These are phyloP conservation scores for Disparrhopalites patrizii DNA, from an alignment of 2,888 invertebrate genomes.

Conservation along the genomic window DNA sequence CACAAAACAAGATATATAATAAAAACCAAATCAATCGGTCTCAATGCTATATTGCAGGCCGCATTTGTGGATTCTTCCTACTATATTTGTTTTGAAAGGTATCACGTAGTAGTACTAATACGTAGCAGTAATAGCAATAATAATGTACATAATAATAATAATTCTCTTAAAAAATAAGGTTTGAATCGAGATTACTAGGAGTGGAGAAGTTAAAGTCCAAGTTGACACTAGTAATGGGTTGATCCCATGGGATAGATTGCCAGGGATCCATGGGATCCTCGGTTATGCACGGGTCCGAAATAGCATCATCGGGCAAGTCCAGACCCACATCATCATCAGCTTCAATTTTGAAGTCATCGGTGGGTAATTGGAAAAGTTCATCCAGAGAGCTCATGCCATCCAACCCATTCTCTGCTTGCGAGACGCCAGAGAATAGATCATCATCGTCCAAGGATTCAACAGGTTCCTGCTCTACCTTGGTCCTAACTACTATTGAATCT, in stretches of 20 bases:
- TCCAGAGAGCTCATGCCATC: slow-evolving; percentile 25
- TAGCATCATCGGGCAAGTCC: slow-evolving; percentile 32
- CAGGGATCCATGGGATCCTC: slow-evolving; percentile 47
- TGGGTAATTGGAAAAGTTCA: slow-evolving; percentile 22
- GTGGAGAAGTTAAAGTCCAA: slow-evolving; percentile 46
- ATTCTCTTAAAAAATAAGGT: background rate
- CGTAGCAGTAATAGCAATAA: too few relatives aligned
- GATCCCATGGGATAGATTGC: slow-evolving; percentile 41
- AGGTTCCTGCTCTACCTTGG: slow-evolving; percentile 13
- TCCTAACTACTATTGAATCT: background rate
- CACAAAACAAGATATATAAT: too few relatives aligned
- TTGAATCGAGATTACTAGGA: slow-evolving; percentile 27
- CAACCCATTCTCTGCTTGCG: slow-evolving; percentile 17
- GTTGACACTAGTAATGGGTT: slow-evolving; percentile 38
- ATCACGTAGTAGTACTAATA: too few relatives aligned
- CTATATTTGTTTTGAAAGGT: background rate
- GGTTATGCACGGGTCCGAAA: slow-evolving; percentile 26
- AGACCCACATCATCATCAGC: slow-evolving; percentile 27
- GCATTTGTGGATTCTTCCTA: slow-evolving; percentile 7
- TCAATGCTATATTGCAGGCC: too few relatives aligned
- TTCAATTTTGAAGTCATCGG: slow-evolving; percentile 44
- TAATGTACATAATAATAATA: too few relatives aligned
- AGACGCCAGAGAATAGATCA: slow-evolving; percentile 20
- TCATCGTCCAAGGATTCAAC: slow-evolving; percentile 8
- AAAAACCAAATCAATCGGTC: too few relatives aligned